Evolutionary conservation across 2,888 invertebrate genomes (phyloP).

Genomic region (Drosophila incognita): DNA sequence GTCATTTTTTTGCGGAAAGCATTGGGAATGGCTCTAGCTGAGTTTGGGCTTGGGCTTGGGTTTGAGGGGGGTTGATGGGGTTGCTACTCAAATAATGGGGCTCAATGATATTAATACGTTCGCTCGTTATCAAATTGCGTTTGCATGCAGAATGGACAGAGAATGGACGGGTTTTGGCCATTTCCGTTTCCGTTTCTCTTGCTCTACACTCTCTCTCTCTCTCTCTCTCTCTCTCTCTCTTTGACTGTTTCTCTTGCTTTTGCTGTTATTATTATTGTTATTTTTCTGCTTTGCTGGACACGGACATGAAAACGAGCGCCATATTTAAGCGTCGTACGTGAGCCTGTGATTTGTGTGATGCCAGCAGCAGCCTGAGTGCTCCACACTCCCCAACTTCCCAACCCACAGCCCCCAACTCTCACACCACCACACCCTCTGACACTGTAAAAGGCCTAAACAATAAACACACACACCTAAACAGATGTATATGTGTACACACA

Average conservation of each 20-base stretch:
- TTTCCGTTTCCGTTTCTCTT: conserved; percentile 11
- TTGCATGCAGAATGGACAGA: conserved; percentile 81
- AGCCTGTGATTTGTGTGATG: conserved; percentile 68
- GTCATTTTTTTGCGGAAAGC: conserved; percentile 55
- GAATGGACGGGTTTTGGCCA: conserved; percentile 42
- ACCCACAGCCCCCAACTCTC: neutral
- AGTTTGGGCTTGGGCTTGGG: neutral
- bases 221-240: conserved; percentile 3
- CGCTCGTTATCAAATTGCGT: conserved; percentile 83
- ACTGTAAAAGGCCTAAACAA: conserved; percentile 72
- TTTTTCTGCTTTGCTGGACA: conserved; percentile 67
- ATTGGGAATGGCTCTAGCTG: conserved; percentile 24
- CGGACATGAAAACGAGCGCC: conserved; percentile 69
- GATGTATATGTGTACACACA: neutral
- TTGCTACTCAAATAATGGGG: conserved; percentile 66
- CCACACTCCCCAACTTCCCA: neutral
- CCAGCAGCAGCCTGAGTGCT: conserved; percentile 6
- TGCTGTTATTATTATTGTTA: conserved; percentile 58
- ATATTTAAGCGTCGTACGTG: conserved; percentile 75
- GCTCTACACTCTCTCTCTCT: neutral
- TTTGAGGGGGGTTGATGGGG: conserved; percentile 2
- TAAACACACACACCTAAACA: conserved; percentile 58
- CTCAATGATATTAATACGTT: conserved; percentile 83
- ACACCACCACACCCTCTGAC: neutral
- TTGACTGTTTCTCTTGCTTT: conserved; percentile 19